A percentile compares a stretch with the other conserved stretches of the same genome.
phyloP scores from a whole-genome alignment of 2,113 vertebrate genomes.

The Ailuropoda melanoleuca region DNA sequence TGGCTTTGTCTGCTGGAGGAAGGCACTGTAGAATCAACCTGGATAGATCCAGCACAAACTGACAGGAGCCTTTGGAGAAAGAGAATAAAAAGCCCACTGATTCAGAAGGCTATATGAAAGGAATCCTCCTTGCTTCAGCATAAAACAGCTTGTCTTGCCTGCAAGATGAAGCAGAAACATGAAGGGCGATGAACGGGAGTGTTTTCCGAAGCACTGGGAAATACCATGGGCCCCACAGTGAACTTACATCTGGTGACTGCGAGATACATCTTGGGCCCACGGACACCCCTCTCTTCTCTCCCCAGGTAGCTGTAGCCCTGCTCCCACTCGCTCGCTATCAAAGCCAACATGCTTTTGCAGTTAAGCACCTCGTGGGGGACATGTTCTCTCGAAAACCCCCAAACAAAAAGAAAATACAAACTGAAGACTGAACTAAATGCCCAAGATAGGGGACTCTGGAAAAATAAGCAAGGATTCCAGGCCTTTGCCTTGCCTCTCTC shows the following conservation, averaged over 20 bases:
- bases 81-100: constrained; percentile 44
- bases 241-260: constrained; percentile 43
- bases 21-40: constrained; percentile 22
- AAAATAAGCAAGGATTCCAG: neutral
- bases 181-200: constrained; percentile 59
- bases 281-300: constrained; percentile 44
- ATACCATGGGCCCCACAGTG: neutral
- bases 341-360: neutral
- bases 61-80: neutral
- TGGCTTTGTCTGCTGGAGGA: neutral
- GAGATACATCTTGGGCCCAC: neutral
- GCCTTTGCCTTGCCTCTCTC: neutral
- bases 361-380: neutral
- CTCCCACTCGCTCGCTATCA: neutral
- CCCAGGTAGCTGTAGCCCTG: neutral
- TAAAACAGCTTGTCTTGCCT: constrained; percentile 54
- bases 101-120: constrained; percentile 24
- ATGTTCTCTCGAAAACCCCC: neutral
- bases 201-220: constrained; percentile 44
- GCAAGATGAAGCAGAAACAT: constrained; percentile 56
- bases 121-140: neutral
- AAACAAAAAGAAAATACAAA: neutral
- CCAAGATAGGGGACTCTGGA: neutral
- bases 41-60: neutral
- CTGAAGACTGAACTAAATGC: neutral